phyloP scores from a whole-genome alignment of 2,797 vertebrate species.

The Esox masquinongy region DNA sequence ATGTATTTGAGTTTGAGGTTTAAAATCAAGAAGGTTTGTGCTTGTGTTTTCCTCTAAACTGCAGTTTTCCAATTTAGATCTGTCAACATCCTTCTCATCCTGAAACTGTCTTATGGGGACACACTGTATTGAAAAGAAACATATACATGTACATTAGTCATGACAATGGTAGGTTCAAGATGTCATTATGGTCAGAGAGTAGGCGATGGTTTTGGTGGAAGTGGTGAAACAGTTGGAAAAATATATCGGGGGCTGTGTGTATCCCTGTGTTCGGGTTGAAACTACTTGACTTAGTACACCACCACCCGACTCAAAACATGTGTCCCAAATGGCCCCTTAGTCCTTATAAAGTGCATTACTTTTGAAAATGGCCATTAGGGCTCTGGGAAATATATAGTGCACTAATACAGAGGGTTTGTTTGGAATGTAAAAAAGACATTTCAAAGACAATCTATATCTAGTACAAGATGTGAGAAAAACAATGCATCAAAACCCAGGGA shows the following conservation, averaged over 20 bases:
- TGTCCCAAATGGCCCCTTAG: background rate
- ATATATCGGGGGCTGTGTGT: background rate
- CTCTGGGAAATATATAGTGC: no score
- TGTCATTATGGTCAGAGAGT: conserved; percentile 69
- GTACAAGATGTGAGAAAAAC: no score
- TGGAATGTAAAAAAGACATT: no score
- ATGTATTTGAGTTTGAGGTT: conserved; percentile 36
- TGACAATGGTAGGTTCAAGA: conserved; percentile 68
- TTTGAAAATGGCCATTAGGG: no score
- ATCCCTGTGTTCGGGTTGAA: background rate
- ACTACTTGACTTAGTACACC: background rate
- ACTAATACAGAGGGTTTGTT: no score
- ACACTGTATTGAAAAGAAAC: conserved; percentile 71
- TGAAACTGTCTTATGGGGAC: conserved; percentile 58
- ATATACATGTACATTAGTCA: conserved; percentile 74
- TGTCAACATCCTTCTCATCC: conserved; percentile 67
- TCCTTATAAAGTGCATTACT: no score
- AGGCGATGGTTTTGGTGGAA: conserved; percentile 64
- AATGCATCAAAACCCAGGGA: no score
- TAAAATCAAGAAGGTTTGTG: conserved; percentile 45
- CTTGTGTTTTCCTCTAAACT: conserved; percentile 44
- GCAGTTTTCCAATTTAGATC: conserved; percentile 64
- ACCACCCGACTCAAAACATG: background rate
- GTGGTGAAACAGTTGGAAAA: conserved; percentile 46
- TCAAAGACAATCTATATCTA: no score